A percentile compares a stretch with the other conserved stretches of the same genome.
phyloP scores from a whole-genome alignment of 2,113 vertebrate species.

The Prinia subflava region DNA sequence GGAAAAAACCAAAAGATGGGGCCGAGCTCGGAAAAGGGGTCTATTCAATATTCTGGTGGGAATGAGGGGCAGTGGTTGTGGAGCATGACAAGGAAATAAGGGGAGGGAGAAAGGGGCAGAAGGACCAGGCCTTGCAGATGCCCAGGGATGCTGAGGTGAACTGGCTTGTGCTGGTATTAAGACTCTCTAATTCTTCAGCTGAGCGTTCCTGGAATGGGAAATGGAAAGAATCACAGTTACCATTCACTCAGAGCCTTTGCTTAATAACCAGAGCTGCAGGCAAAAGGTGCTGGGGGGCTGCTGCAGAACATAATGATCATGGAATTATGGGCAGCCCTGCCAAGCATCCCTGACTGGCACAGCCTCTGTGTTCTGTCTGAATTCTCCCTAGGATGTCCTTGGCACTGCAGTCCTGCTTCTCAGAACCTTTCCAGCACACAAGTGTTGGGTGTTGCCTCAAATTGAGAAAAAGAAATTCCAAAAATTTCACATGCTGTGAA shows the following conservation, averaged over 20 bases:
- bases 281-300: not conserved
- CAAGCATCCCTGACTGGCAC: not conserved
- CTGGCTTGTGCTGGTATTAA: not conserved
- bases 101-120: not conserved
- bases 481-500: not conserved
- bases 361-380: not conserved
- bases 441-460: not conserved
- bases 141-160: not conserved
- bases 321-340: not conserved
- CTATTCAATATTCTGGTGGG: not conserved
- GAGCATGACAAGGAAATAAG: not conserved
- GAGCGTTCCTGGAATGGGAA: not conserved
- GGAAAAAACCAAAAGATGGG: not conserved
- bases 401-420: not conserved
- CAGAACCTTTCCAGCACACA: not conserved
- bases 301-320: not conserved
- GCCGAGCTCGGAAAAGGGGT: not conserved
- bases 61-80: not conserved
- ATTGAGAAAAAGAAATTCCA: not conserved
- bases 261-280: not conserved
- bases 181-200: not conserved
- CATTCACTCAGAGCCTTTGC: not conserved
- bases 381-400: not conserved
- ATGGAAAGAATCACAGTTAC: not conserved
- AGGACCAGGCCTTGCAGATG: not conserved